Percentiles rank a stretch among this genome's conserved stretches.
Evolutionary conservation across 2,113 vertebrate genomes (phyloP).

Genomic region (Shinisaurus crocodilurus): DNA sequence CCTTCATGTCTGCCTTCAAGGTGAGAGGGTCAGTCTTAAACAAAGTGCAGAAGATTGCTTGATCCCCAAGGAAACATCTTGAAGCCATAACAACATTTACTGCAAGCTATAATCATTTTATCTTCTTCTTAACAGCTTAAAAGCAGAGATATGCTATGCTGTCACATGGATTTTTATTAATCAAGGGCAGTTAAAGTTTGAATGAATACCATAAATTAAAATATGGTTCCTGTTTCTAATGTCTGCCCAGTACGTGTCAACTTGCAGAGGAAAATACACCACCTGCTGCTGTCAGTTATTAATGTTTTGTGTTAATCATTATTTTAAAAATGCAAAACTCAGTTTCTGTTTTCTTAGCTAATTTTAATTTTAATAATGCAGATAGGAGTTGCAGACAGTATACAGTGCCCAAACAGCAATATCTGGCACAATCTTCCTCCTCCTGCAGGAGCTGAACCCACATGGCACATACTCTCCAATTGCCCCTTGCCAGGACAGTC

Average conservation of each 20-base stretch:
- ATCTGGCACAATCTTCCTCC: background rate
- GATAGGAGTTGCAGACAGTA: constrained; percentile 12
- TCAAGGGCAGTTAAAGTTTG: constrained; percentile 73
- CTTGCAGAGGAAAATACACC: constrained; percentile 44
- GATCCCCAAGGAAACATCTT: constrained; percentile 72
- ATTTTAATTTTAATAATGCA: constrained; percentile 31
- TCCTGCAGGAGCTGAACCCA: background rate
- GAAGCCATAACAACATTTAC: constrained; percentile 69
- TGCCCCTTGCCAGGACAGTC: too few relatives aligned
- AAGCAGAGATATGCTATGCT: constrained; percentile 67
- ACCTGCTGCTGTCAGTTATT: constrained; percentile 37
- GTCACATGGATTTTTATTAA: constrained; percentile 71
- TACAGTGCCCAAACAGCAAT: background rate
- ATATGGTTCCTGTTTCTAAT: constrained; percentile 62
- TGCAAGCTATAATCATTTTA: constrained; percentile 76
- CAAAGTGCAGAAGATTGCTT: constrained; percentile 64
- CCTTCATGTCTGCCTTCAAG: constrained; percentile 75
- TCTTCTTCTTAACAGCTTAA: constrained; percentile 69
- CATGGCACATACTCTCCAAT: too few relatives aligned
- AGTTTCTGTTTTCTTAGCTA: background rate
- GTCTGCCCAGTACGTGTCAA: constrained; percentile 37
- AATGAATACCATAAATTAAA: constrained; percentile 64
- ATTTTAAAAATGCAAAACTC: background rate
- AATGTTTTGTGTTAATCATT: background rate
- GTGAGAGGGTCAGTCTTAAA: constrained; percentile 76